Percentiles rank a stretch among this genome's conserved stretches.
Conservation (phyloP, 53 echinoderm and acorn worm genomes). For the Zoroaster sp. region DNA sequence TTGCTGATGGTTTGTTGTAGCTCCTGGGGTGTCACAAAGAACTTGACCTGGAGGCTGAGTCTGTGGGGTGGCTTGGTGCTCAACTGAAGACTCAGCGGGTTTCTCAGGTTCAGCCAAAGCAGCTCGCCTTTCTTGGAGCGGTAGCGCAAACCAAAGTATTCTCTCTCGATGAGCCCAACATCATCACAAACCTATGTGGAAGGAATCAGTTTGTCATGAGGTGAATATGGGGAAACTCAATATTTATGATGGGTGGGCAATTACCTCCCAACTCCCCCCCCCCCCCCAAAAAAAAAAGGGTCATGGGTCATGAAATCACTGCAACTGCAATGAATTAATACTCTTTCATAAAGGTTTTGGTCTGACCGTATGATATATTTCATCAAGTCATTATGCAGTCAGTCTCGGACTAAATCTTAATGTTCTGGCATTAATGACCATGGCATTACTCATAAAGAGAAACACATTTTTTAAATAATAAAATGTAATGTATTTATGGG, state of each 20-base stretch:
- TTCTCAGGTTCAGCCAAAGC: conserved; percentile 92
- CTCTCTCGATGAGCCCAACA: conserved; percentile 82
- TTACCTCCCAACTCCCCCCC: neutral
- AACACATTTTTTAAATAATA: too few relatives aligned
- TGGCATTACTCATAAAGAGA: neutral
- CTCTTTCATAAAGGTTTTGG: neutral
- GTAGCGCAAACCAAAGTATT: conserved; percentile 94
- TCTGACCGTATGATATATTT: neutral
- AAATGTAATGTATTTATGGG: too few relatives aligned
- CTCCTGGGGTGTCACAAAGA: conserved; percentile 96
- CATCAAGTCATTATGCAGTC: neutral
- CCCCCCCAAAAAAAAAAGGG: neutral
- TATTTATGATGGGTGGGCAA: neutral
- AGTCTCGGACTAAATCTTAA: neutral
- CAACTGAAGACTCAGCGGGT: conserved; percentile 86
- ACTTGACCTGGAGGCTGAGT: conserved; percentile 98
- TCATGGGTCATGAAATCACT: neutral
- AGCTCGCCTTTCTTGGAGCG: conserved; percentile 89
- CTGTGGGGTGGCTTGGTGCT: conserved; percentile 82
- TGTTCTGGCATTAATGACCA: neutral
- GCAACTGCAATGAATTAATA: too few relatives aligned
- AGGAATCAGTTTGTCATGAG: neutral
- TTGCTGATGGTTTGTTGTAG: conserved; percentile 92
- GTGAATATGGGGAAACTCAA: neutral
- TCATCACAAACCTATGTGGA: conserved; percentile 92